A percentile compares a stretch with the other conserved stretches of the same genome.
These are phyloP conservation scores for Aspidoscelis tigris DNA, from an alignment of 2,113 vertebrate species.

Conservation along the genomic window DNA sequence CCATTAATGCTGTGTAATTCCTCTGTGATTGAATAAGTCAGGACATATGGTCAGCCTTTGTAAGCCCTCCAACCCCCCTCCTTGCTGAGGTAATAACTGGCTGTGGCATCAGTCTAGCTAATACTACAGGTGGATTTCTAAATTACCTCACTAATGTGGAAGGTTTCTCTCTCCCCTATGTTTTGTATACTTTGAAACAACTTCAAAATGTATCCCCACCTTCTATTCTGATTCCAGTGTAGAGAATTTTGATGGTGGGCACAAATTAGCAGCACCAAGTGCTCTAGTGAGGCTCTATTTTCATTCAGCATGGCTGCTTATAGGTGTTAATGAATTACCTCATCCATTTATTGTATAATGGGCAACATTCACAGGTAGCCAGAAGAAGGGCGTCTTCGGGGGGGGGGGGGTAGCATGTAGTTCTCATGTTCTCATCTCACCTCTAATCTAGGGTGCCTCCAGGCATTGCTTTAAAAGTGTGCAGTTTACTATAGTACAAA, in stretches of 20 bases:
- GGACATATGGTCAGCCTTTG: slow-evolving; percentile 24
- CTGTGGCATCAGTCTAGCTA: slow-evolving; percentile 9
- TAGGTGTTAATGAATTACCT: neutral
- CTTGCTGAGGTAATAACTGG: slow-evolving; percentile 30
- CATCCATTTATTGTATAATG: neutral
- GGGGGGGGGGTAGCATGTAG: no score
- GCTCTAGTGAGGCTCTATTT: neutral
- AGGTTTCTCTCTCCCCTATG: slow-evolving; percentile 5
- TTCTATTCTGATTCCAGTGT: neutral
- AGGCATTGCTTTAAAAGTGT: no score
- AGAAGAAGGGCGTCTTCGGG: no score
- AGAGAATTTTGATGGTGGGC: neutral
- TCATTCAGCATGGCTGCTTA: neutral
- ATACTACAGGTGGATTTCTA: slow-evolving; percentile 21
- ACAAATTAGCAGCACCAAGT: neutral
- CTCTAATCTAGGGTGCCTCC: no score
- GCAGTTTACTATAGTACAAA: no score
- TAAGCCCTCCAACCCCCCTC: neutral
- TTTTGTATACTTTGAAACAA: slow-evolving; percentile 23
- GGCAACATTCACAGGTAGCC: no score
- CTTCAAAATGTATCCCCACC: slow-evolving; percentile 1
- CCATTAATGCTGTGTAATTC: slow-evolving; percentile 29
- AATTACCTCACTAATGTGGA: slow-evolving; percentile 16
- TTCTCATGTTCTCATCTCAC: no score
- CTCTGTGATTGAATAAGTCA: slow-evolving; percentile 27